These are phyloP conservation scores for Linnaemya vulpina DNA, from an alignment of 2,888 invertebrate genomes.

Conservation along the genomic window DNA sequence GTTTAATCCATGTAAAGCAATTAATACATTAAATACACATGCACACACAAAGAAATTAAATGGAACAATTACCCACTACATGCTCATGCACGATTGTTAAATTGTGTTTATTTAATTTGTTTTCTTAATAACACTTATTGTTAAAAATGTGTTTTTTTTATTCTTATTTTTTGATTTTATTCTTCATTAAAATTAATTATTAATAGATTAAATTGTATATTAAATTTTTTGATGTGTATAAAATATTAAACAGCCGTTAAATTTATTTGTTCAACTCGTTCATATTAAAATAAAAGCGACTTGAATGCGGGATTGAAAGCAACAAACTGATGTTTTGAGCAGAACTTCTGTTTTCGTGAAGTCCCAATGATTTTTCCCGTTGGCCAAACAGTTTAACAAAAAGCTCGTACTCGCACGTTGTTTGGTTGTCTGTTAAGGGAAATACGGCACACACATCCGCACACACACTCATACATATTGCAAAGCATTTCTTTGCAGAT, in stretches of 20 bases:
- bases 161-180: not conserved
- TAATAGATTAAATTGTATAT: conserved; percentile 7
- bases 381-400: conserved; percentile 24
- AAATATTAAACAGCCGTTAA: conserved; percentile 46
- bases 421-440: conserved; percentile 15
- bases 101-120: not conserved
- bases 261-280: conserved; percentile 6
- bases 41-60: not conserved
- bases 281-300: conserved; percentile 73
- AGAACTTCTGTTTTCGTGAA: conserved; percentile 44
- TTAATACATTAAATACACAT: not conserved
- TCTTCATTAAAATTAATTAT: conserved; percentile 2
- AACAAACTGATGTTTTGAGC: conserved; percentile 82
- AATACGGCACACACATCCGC: not conserved
- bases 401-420: conserved; percentile 49
- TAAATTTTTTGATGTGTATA: not conserved
- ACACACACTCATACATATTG: not conserved
- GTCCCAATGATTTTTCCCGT: conserved; percentile 49
- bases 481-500: conserved; percentile 9
- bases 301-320: conserved; percentile 79
- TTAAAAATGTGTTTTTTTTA: not conserved
- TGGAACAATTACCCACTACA: conserved; percentile 22
- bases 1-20: conserved; percentile 1
- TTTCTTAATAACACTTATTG: not conserved
- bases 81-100: not conserved